Percentiles rank a stretch among this genome's conserved stretches.
These are phyloP conservation scores for Macroglossus sobrinus DNA, from an alignment of 2,113 vertebrate genomes.

Conservation along the genomic window DNA sequence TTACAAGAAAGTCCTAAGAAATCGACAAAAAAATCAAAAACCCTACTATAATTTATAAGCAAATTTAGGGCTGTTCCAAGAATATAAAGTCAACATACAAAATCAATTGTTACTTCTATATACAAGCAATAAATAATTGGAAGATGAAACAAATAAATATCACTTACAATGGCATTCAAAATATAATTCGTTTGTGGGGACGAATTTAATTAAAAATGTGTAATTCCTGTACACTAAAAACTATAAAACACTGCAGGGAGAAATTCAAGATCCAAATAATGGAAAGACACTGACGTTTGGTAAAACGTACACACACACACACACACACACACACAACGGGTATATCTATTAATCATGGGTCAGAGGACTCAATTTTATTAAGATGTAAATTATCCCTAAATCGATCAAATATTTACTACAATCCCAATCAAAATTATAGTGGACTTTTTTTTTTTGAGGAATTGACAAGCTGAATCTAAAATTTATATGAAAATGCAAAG, in stretches of 20 bases:
- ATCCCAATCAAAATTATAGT: background rate
- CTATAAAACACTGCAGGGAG: background rate
- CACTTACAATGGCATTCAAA: background rate
- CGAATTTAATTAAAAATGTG: background rate
- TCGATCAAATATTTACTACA: background rate
- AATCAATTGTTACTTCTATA: background rate
- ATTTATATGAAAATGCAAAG: background rate
- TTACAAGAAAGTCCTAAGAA: background rate
- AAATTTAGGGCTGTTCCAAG: background rate
- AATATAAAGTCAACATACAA: background rate
- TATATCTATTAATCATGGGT: background rate
- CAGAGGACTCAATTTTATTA: background rate
- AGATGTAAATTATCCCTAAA: background rate
- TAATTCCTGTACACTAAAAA: background rate
- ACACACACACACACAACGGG: background rate
- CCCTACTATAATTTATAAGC: background rate
- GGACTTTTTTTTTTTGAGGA: background rate
- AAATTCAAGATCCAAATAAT: background rate
- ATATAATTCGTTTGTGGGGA: background rate
- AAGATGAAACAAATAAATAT: background rate
- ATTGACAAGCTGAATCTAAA: background rate
- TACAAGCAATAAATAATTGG: background rate
- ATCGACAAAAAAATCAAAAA: background rate
- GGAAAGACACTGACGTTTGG: background rate
- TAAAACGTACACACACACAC: too few relatives aligned